A percentile compares a stretch with the other conserved stretches of the same genome.
Conservation (phyloP, 2,797 vertebrate genomes). For the Chaetophractus vellerosus region DNA sequence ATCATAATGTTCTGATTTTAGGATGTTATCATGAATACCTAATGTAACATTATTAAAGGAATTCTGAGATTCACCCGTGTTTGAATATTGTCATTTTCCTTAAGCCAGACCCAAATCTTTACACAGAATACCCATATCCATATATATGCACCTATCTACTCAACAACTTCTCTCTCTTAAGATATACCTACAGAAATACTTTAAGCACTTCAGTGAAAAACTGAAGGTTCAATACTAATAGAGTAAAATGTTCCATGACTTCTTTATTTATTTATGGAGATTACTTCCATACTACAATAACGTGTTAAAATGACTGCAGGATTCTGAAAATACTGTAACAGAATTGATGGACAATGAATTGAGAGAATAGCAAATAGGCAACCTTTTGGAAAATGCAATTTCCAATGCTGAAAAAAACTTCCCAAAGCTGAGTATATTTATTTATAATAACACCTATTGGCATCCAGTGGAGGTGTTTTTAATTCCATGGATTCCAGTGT, state of each 20-base stretch:
- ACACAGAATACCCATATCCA: background rate
- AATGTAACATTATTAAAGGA: slow-evolving; percentile 37
- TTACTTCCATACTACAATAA: background rate
- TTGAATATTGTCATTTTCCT: slow-evolving; percentile 50
- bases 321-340: slow-evolving; percentile 40
- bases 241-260: slow-evolving; percentile 43
- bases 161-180: background rate
- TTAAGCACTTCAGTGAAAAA: background rate
- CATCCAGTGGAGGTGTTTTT: background rate
- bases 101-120: background rate
- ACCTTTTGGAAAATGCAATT: slow-evolving; percentile 38
- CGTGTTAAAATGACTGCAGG: slow-evolving; percentile 26
- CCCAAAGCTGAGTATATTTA: background rate
- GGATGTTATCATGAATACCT: background rate
- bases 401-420: background rate
- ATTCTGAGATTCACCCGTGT: slow-evolving; percentile 41
- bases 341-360: slow-evolving; percentile 14
- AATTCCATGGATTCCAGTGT: background rate
- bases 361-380: background rate
- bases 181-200: slow-evolving; percentile 56
- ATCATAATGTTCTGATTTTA: slow-evolving; percentile 65
- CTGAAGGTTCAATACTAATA: background rate
- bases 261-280: slow-evolving; percentile 53
- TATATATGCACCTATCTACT: background rate
- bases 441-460: background rate